Conservation (phyloP, 2,888 invertebrate genomes). For the Hedychridium roseum region DNA sequence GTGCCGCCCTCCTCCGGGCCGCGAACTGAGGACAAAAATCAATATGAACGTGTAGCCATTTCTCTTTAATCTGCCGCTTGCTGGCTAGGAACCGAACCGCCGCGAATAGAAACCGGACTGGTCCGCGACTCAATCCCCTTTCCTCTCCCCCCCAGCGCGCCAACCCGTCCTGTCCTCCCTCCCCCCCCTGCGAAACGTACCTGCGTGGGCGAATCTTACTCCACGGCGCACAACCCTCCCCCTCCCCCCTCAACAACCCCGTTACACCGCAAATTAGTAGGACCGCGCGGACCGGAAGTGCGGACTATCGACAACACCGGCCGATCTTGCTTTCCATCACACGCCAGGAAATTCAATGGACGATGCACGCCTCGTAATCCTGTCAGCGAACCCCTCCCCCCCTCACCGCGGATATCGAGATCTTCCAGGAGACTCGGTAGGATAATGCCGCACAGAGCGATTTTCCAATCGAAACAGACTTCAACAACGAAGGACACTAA, state of each 20-base stretch:
- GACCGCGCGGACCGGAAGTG: slow-evolving; percentile 24
- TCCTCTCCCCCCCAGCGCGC: slow-evolving; percentile 1
- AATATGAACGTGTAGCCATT: slow-evolving; percentile 64
- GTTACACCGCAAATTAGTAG: slow-evolving; percentile 17
- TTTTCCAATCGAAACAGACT: too few species aligned
- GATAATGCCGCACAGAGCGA: too few species aligned
- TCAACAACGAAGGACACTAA: too few species aligned
- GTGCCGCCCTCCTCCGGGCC: slow-evolving; percentile 46
- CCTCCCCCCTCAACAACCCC: slow-evolving; percentile 5
- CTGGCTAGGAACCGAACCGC: slow-evolving; percentile 52
- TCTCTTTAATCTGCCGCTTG: slow-evolving; percentile 63
- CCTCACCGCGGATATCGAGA: too few species aligned
- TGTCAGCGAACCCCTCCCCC: too few species aligned
- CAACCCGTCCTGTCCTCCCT: slow-evolving; percentile 13
- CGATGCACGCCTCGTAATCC: too few species aligned
- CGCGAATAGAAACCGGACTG: slow-evolving; percentile 45
- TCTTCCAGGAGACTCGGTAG: too few species aligned
- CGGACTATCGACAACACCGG: too few species aligned
- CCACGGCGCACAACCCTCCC: background rate
- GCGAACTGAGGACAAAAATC: slow-evolving; percentile 63
- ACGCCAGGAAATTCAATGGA: too few species aligned
- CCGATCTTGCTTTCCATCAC: too few species aligned
- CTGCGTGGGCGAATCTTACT: slow-evolving; percentile 11
- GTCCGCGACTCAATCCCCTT: slow-evolving; percentile 16
- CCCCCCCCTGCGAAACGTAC: slow-evolving; percentile 16